Evolutionary conservation across 2,113 vertebrate species (phyloP), one percentile per base, ranked within the genome.

Genomic region (Notechis scutatus): DNA sequence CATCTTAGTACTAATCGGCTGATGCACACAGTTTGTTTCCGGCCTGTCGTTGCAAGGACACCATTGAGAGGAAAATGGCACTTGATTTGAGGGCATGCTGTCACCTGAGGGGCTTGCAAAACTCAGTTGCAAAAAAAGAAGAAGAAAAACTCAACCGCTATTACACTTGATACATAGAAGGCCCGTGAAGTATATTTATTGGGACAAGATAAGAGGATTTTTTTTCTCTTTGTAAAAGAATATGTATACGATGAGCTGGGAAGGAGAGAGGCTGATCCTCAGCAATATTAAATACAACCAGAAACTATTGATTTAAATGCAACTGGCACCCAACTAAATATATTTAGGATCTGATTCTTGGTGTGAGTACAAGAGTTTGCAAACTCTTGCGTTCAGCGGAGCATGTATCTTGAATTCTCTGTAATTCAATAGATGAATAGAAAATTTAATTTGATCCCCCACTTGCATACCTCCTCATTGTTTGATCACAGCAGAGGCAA

Each of bases 21-120:
- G 94, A 94, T 94, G 52, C 87, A 61, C 59, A 92, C 92, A 81
- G 92, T 96, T 93, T 95, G 92, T 93, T 64, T 94, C 94, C 64
- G 11, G 95, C 64, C 95, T 96, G 92, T 96, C 93, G 92, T 81
- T 93, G 91, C 93, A 93, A 96, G 95, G 95, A 95, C 96, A 59
- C 93, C 94, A 95, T 85, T 89, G 94, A 91, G 91, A 96, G 92
- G 91, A 92, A 87, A 89, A 86, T 87, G 10, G n/a, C 86, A 93
- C 93, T 95, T 94, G 88, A 29, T 92, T 92, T 42, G 89, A 91
- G 93, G 93, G 91, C 93, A 89, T 90, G 94, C 93, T 95, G 92
- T 95, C 74, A 94, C 88, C 87, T 95, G 92, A 93, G 87, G 93
- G 91, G 9, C 91, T 91, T 91, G 90, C 94, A 96, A 92, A 95